Evolutionary conservation across 2,113 vertebrate genomes (phyloP).

Genomic region (Saguinus midas): DNA sequence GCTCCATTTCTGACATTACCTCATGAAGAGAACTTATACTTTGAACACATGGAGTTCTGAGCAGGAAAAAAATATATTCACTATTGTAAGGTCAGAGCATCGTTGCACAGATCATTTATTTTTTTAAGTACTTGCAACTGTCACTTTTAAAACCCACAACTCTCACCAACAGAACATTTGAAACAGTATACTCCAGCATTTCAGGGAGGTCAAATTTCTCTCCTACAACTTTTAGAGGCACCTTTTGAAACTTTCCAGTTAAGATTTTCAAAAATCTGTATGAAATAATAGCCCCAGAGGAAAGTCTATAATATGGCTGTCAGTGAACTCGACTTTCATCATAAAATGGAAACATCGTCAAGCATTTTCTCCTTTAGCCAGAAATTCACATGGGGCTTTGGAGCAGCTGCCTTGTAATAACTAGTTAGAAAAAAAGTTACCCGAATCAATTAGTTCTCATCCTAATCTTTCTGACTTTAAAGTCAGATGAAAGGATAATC

Average conservation of each 20-base stretch:
- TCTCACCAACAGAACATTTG: constrained; percentile 36
- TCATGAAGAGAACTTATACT: not conserved
- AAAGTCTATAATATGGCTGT: constrained; percentile 39
- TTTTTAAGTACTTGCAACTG: constrained; percentile 52
- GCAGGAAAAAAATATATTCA: not conserved
- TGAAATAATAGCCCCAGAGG: constrained; percentile 39
- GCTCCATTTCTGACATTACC: not conserved
- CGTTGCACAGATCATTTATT: not conserved
- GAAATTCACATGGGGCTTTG: constrained; percentile 17
- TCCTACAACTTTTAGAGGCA: constrained; percentile 32
- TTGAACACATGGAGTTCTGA: not conserved
- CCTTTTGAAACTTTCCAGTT: constrained; percentile 52
- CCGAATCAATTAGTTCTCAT: not conserved
- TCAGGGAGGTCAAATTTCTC: constrained; percentile 57
- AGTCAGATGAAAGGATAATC: not conserved
- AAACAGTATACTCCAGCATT: not conserved
- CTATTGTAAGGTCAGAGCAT: not conserved
- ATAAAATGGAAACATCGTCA: constrained; percentile 48
- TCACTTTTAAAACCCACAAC: constrained; percentile 57
- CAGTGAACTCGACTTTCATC: constrained; percentile 53
- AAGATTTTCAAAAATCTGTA: constrained; percentile 57
- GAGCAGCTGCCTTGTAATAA: constrained; percentile 18
- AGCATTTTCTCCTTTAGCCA: not conserved
- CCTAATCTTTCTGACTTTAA: constrained; percentile 5
- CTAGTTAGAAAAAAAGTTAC: not conserved